Percentiles rank a stretch among this genome's conserved stretches.
Conservation (phyloP, 2,797 vertebrate genomes). For the Platalea minor region DNA sequence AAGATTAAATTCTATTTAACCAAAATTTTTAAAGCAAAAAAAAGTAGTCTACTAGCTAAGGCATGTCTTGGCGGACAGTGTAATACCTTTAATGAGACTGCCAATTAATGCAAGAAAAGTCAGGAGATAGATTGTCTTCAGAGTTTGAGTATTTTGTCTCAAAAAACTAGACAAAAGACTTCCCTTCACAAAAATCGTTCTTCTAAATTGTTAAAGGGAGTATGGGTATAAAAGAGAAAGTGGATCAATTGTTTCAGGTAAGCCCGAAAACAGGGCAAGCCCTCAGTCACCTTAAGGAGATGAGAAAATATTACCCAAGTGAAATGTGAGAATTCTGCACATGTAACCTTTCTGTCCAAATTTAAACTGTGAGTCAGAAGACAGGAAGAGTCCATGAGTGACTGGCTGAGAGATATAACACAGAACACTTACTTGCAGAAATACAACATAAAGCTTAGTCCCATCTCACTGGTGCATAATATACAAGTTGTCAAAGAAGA, state of each 20-base stretch:
- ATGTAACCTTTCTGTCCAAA: not conserved
- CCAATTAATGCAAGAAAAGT: not conserved
- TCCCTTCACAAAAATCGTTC: not conserved
- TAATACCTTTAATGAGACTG: not conserved
- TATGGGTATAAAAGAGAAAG: not conserved
- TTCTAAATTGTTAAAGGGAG: not conserved
- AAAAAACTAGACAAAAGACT: not conserved
- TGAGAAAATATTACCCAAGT: not conserved
- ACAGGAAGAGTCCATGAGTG: not conserved
- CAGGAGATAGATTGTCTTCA: not conserved
- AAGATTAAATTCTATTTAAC: not conserved
- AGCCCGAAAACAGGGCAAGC: not conserved
- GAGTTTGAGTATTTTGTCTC: not conserved
- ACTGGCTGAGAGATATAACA: rapidly evolving
- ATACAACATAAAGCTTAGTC: not conserved
- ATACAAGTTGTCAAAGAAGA: not conserved
- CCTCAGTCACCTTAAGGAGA: not conserved
- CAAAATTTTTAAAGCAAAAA: not conserved
- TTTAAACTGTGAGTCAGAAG: not conserved
- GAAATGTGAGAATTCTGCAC: not conserved
- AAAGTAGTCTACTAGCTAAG: not conserved
- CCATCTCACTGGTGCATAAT: not conserved
- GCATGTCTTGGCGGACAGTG: not conserved
- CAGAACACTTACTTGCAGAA: not conserved
- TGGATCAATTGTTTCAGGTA: not conserved